These are phyloP conservation scores for Phrynosoma blainvillii DNA, from an alignment of 2,113 vertebrate species.

Conservation along the genomic window DNA sequence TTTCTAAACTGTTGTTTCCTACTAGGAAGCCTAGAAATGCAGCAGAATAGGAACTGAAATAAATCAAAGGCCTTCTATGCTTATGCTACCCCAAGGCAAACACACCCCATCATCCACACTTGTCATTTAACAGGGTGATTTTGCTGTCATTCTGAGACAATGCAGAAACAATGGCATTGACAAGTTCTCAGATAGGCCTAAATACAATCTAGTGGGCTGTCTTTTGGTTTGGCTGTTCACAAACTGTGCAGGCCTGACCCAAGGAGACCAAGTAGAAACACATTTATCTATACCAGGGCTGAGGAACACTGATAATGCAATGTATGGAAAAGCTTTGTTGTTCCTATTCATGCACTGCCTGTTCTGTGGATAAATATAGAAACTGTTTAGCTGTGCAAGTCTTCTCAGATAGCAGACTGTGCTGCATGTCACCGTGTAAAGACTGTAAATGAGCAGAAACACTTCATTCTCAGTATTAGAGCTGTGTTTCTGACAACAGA, in stretches of 20 bases:
- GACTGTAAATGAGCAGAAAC: constrained; percentile 2
- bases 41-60: neutral
- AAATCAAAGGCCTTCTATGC: neutral
- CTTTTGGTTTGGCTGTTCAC: neutral
- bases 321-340: neutral
- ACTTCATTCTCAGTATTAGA: neutral
- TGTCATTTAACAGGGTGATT: neutral
- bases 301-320: neutral
- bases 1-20: neutral
- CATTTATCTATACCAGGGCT: neutral
- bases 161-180: neutral
- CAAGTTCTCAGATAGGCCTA: neutral
- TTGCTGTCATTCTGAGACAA: neutral
- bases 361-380: constrained; percentile 7
- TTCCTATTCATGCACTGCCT: neutral
- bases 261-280: neutral
- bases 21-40: neutral
- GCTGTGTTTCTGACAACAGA: neutral
- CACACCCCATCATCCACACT: neutral
- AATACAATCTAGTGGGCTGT: neutral
- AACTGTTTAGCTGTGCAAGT: constrained; percentile 21
- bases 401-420: neutral
- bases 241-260: neutral
- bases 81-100: neutral
- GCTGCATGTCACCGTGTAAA: neutral